Evolutionary conservation across 2,113 vertebrate genomes (phyloP).

Genomic region (Nerophis lumbriciformis): DNA sequence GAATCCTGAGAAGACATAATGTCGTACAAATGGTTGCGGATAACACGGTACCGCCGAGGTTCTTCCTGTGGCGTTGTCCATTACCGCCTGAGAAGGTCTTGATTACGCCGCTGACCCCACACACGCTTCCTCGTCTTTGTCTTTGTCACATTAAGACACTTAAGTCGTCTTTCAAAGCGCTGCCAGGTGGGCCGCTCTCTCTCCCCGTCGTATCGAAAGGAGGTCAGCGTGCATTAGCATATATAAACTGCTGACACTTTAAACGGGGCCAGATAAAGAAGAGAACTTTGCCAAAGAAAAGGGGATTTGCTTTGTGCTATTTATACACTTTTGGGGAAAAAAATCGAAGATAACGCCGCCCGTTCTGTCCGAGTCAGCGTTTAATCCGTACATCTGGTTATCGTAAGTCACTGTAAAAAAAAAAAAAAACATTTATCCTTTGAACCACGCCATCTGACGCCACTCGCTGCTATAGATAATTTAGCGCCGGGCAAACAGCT

Average conservation of each 20-base stretch:
- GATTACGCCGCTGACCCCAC: no score
- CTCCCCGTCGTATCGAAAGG: neutral
- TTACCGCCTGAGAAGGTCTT: no score
- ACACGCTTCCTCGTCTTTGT: conserved; percentile 2
- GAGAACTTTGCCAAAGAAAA: conserved; percentile 2
- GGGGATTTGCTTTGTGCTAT: conserved; percentile 5
- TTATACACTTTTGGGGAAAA: neutral
- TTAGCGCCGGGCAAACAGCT: conserved; percentile 35
- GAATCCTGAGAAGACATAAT: no score
- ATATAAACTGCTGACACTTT: conserved; percentile 24
- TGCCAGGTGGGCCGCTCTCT: neutral
- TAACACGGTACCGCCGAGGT: no score
- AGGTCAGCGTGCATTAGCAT: conserved; percentile 26
- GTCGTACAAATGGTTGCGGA: no score
- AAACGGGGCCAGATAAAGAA: neutral
- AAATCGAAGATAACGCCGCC: neutral
- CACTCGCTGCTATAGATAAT: conserved; percentile 7
- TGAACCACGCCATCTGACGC: conserved; percentile 34
- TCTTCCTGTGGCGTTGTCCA: no score
- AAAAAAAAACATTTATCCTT: conserved; percentile 26
- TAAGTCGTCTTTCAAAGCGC: neutral
- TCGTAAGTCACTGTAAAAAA: conserved; percentile 4
- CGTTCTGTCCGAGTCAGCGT: neutral
- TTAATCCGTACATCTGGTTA: conserved; percentile 4
- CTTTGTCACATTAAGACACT: neutral